Evolutionary conservation across 2,113 vertebrate genomes (phyloP).

Genomic region (Antechinus stuartii): DNA sequence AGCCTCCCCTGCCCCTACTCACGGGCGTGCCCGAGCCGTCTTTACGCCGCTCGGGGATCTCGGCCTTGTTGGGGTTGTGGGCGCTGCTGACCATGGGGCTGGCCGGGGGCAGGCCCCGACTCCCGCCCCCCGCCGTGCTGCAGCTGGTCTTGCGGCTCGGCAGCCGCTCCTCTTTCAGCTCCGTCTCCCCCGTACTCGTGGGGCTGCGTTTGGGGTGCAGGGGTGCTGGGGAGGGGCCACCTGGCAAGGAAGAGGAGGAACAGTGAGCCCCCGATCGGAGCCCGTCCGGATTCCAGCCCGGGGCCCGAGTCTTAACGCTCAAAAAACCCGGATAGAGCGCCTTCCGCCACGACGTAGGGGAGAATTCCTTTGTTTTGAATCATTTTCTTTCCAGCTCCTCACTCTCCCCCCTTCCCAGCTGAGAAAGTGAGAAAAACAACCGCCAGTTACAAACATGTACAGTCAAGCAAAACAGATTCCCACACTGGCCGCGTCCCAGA

Average conservation of each 20-base stretch:
- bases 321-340: background rate
- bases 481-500: background rate
- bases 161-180: slow-evolving; percentile 91
- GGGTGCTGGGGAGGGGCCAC: slow-evolving; percentile 88
- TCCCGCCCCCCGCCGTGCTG: slow-evolving; percentile 85
- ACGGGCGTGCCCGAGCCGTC: slow-evolving; percentile 88
- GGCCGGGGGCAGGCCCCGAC: slow-evolving; percentile 89
- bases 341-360: too few relatives aligned
- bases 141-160: slow-evolving; percentile 88
- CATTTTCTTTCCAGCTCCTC: background rate
- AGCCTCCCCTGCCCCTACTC: slow-evolving; percentile 61
- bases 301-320: background rate
- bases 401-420: background rate
- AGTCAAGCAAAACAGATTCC: background rate
- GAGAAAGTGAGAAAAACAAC: background rate
- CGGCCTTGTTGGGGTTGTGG: slow-evolving; percentile 95
- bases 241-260: slow-evolving; percentile 70
- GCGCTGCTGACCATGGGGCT: slow-evolving; percentile 96
- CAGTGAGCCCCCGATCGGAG: background rate
- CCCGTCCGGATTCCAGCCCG: background rate
- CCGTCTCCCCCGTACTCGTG: slow-evolving; percentile 86
- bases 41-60: slow-evolving; percentile 94
- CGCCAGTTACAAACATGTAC: background rate
- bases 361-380: background rate
- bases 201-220: slow-evolving; percentile 92